Evolutionary conservation across 2,113 vertebrate genomes (phyloP), one percentile per base, ranked within the genome.

Genomic region (Hemicordylus capensis): DNA sequence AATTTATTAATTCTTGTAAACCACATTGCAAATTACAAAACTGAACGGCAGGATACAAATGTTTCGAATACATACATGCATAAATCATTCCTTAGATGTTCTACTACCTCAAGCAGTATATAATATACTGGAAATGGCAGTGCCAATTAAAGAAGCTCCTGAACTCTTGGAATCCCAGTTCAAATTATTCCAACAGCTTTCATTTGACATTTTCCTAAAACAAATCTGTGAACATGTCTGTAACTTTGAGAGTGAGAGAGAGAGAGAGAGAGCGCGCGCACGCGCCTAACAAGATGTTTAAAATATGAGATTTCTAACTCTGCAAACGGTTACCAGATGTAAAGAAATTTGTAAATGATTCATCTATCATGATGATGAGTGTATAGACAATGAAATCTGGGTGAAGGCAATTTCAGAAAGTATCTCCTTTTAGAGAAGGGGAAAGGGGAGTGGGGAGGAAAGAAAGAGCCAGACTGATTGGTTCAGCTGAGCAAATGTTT

Each of bases 281-380:
- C 24, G 91, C 4, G 81, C 61, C 96, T 93, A 89, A 64, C n/a
- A 3, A 22, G 2, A 19, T 51, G 90, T 86, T 87, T 80, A 86
- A 92, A 95, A 94, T 81, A 97, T 64, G 66, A 89, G 93, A 92
- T 97, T 97, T 94, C 96, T 92, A 93, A 93, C 95, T 96, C 95
- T 94, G 90, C 90, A 97, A 98, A 97, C 95, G 94, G 96, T 95
- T 96, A 97, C 96, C 98, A 98, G 97, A 98, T 97, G 97, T 95
- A 96, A 91, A 70, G 95, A 94, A 97, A 96, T 94, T 96, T 61
- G 87, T 95, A 97, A 61, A 48, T 70, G 76, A 97, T 96, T 97
- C 96, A 96, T 97, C 95, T 96, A 94, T 96, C 93, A 94, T 91
- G 94, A 93, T 91, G 93, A 93, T 93, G 97, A 97, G 95, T 94